phyloP scores from a whole-genome alignment of 2,113 vertebrate genomes.

The Pterocles orientalis region DNA sequence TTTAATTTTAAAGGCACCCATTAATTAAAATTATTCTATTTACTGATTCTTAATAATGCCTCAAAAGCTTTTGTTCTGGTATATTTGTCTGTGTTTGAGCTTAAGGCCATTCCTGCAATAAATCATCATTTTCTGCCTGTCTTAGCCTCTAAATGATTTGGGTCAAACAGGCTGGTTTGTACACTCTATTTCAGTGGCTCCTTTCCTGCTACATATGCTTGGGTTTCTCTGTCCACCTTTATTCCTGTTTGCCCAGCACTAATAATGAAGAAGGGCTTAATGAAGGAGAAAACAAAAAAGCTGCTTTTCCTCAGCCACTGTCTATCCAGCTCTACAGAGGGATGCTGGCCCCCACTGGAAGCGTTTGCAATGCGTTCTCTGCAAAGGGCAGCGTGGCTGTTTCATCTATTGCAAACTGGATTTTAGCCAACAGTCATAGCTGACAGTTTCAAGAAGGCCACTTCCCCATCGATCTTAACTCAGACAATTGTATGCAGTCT shows the following conservation, averaged over 20 bases:
- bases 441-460: conserved; percentile 15
- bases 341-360: neutral
- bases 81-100: neutral
- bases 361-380: neutral
- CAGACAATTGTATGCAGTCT: neutral
- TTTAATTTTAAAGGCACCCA: neutral
- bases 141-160: conserved; percentile 33
- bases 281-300: neutral
- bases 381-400: neutral
- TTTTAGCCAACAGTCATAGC: neutral
- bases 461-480: conserved; percentile 49
- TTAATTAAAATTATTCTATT: conserved; percentile 18
- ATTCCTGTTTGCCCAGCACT: neutral
- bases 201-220: neutral
- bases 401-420: neutral
- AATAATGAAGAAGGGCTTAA: neutral
- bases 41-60: conserved; percentile 11
- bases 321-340: neutral
- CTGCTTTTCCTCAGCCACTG: neutral
- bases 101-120: neutral
- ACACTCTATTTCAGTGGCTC: neutral
- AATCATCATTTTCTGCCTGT: conserved; percentile 62
- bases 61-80: conserved; percentile 12
- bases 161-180: conserved; percentile 2
- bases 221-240: neutral